A percentile compares a stretch with the other conserved stretches of the same genome.
phyloP scores from a whole-genome alignment of 2,888 invertebrate species.

The Lordiphosa andalusiaca region DNA sequence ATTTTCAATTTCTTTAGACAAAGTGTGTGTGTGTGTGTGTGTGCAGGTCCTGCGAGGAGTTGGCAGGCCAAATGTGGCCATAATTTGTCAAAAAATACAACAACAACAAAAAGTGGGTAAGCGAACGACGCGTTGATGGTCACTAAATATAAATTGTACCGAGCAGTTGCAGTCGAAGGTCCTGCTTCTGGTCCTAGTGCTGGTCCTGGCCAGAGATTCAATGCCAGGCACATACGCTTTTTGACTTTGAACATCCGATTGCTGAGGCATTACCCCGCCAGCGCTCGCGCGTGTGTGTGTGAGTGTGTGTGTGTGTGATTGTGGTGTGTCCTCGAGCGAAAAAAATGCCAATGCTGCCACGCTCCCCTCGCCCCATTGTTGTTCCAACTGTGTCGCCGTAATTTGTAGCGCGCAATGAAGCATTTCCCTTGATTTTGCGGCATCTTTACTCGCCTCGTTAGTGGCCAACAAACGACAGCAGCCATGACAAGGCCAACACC shows the following conservation, averaged over 20 bases:
- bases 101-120: slow-evolving; percentile 3
- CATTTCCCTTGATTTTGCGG: slow-evolving; percentile 77
- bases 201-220: slow-evolving; percentile 44
- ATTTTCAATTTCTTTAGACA: slow-evolving; percentile 60
- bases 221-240: slow-evolving; percentile 71
- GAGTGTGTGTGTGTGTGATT: slow-evolving; percentile 35
- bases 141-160: slow-evolving; percentile 68
- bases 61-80: slow-evolving; percentile 56
- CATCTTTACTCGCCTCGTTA: slow-evolving; percentile 77
- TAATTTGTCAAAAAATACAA: slow-evolving; percentile 62
- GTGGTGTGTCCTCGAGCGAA: slow-evolving; percentile 66
- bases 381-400: slow-evolving; percentile 74
- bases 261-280: slow-evolving; percentile 54
- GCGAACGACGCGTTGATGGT: slow-evolving; percentile 52
- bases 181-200: slow-evolving; percentile 6
- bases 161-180: slow-evolving; percentile 22
- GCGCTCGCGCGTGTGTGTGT: slow-evolving; percentile 29
- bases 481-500: slow-evolving; percentile 67
- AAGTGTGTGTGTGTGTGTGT: slow-evolving; percentile 12
- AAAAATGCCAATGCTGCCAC: slow-evolving; percentile 63
- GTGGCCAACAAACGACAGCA: slow-evolving; percentile 75
- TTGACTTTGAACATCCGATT: slow-evolving; percentile 75
- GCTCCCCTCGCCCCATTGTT: slow-evolving; percentile 62
- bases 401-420: slow-evolving; percentile 76
- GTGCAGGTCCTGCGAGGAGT: slow-evolving; percentile 8